Percentiles rank a stretch among this genome's conserved stretches.
Evolutionary conservation across 2,113 vertebrate species (phyloP).

Genomic region (Amia ocellicauda): DNA sequence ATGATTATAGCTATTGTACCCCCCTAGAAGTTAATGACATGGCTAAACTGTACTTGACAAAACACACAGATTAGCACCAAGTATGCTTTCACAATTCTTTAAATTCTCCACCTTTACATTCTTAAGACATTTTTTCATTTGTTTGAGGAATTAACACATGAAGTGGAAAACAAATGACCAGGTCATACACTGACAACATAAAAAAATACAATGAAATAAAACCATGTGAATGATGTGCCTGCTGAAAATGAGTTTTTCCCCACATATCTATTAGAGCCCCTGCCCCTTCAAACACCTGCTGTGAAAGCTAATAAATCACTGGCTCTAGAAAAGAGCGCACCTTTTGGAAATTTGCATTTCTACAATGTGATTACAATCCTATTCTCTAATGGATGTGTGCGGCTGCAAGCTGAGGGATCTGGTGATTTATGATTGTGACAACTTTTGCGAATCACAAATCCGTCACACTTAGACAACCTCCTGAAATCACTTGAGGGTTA

Average conservation of each 20-base stretch:
- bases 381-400: conserved; percentile 64
- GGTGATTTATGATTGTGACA: conserved; percentile 74
- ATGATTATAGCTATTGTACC: not conserved
- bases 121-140: not conserved
- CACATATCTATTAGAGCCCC: too few relatives aligned
- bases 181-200: too few relatives aligned
- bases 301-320: conserved; percentile 69
- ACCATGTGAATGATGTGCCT: conserved; percentile 48
- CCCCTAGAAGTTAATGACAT: not conserved
- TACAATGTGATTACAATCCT: conserved; percentile 66
- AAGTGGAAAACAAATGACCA: not conserved
- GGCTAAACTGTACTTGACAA: not conserved
- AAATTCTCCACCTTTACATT: not conserved
- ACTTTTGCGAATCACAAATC: conserved; percentile 69
- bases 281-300: conserved; percentile 54
- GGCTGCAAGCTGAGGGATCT: conserved; percentile 67
- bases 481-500: conserved; percentile 45
- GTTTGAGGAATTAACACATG: too few relatives aligned
- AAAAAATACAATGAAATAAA: conserved; percentile 52
- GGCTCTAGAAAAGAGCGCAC: conserved; percentile 61
- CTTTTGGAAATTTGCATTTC: conserved; percentile 67
- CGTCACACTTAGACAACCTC: conserved; percentile 65
- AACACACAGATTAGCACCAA: not conserved
- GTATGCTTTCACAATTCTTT: not conserved
- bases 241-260: conserved; percentile 68